Evolutionary conservation across 1,140 invertebrate species (phyloP).

Genomic region (Drosophila pallidifrons): DNA sequence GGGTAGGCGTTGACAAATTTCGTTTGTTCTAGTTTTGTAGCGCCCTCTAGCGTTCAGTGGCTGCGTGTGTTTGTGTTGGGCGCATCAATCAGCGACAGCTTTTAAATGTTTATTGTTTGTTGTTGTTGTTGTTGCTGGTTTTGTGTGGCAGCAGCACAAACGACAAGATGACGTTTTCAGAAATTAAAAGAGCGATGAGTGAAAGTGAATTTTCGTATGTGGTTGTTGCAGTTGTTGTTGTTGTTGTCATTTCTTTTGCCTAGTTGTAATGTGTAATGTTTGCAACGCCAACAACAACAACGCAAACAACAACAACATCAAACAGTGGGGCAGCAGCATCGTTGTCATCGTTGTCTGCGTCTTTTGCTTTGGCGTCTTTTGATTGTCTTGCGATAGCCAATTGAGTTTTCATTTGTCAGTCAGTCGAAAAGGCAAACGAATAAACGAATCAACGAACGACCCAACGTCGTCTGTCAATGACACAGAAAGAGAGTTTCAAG

Average conservation of each 20-base stretch:
- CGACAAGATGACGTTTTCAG: slow-evolving; percentile 79
- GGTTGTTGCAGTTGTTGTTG: slow-evolving; percentile 44
- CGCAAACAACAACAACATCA: slow-evolving; percentile 34
- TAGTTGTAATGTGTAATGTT: slow-evolving; percentile 80
- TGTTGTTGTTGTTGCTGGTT: slow-evolving; percentile 41
- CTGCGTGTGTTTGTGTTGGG: slow-evolving; percentile 5
- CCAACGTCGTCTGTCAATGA: slow-evolving; percentile 77
- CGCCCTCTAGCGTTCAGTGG: slow-evolving; percentile 43
- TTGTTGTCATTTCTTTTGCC: slow-evolving; percentile 76
- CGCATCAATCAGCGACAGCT: slow-evolving; percentile 63
- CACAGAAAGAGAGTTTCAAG: slow-evolving; percentile 79
- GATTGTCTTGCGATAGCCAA: slow-evolving; percentile 81
- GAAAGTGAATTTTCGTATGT: slow-evolving; percentile 78
- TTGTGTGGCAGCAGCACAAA: slow-evolving; percentile 56
- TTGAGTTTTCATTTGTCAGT: slow-evolving; percentile 83
- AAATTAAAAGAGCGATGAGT: slow-evolving; percentile 78
- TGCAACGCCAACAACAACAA: slow-evolving; percentile 58
- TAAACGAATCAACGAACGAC: slow-evolving; percentile 52
- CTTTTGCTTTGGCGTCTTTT: slow-evolving; percentile 66
- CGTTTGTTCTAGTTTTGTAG: slow-evolving; percentile 73
- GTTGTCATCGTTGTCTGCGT: slow-evolving; percentile 46
- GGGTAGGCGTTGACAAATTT: slow-evolving; percentile 58
- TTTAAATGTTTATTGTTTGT: slow-evolving; percentile 61
- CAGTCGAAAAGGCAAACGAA: slow-evolving; percentile 57
- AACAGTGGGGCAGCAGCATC: slow-evolving; percentile 35